Conservation (phyloP, 2,113 vertebrate species). For the Arizona elegans region DNA sequence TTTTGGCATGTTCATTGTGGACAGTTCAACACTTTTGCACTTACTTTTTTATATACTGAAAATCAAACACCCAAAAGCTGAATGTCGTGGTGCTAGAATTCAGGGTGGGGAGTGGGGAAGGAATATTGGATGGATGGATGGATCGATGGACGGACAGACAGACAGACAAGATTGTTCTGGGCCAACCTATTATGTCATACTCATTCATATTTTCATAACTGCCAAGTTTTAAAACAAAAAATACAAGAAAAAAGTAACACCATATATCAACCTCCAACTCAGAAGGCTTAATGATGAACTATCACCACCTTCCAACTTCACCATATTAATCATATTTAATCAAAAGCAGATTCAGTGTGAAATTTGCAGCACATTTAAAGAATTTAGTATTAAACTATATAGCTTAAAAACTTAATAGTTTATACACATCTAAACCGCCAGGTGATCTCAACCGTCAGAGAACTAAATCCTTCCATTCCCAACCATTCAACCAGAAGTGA, state of each 20-base stretch:
- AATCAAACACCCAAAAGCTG: neutral
- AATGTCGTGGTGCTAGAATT: accelerated
- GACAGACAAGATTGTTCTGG: neutral
- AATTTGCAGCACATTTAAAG: neutral
- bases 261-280: neutral
- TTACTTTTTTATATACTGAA: neutral
- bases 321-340: neutral
- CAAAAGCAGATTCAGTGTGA: neutral
- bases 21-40: no score
- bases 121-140: neutral
- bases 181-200: neutral
- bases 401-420: neutral
- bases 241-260: neutral
- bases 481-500: neutral
- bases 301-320: neutral
- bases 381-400: neutral
- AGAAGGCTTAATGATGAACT: neutral
- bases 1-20: neutral
- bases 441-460: neutral
- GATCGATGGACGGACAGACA: no score
- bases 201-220: neutral
- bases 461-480: neutral
- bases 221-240: neutral
- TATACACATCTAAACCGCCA: neutral
- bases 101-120: no score